Conservation (phyloP, 2,797 vertebrate genomes). For the Pangasius sanitwongsei region DNA sequence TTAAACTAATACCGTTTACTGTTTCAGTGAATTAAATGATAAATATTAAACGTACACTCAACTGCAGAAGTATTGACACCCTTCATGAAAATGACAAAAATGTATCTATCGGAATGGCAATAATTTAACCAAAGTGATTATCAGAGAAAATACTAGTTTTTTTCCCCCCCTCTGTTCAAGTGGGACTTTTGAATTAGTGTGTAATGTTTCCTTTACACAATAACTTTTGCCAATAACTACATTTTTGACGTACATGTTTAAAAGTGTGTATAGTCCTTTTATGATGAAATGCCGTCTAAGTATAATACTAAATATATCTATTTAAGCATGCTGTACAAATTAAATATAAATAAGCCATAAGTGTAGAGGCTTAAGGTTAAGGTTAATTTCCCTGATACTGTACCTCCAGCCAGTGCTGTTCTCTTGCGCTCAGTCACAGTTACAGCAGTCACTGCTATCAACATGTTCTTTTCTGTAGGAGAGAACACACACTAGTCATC, state of each 20-base stretch:
- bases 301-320: neutral
- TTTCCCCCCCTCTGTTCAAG: neutral
- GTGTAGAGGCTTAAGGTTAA: neutral
- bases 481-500: conserved; percentile 19
- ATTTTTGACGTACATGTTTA: neutral
- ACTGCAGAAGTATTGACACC: neutral
- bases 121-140: neutral
- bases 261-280: neutral
- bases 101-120: neutral
- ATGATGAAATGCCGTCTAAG: neutral
- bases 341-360: neutral
- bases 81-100: neutral
- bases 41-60: neutral
- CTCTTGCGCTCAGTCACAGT: conserved; percentile 79
- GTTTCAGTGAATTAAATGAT: neutral
- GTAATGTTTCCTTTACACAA: neutral
- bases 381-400: conserved; percentile 30
- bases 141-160: neutral
- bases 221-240: neutral
- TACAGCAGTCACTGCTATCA: conserved; percentile 83
- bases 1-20: neutral
- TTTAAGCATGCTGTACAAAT: neutral
- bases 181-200: neutral
- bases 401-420: conserved; percentile 85
- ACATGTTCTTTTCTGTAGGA: conserved; percentile 70